These are phyloP conservation scores for Helostoma temminkii DNA, from an alignment of 2,797 vertebrate species.

Conservation along the genomic window DNA sequence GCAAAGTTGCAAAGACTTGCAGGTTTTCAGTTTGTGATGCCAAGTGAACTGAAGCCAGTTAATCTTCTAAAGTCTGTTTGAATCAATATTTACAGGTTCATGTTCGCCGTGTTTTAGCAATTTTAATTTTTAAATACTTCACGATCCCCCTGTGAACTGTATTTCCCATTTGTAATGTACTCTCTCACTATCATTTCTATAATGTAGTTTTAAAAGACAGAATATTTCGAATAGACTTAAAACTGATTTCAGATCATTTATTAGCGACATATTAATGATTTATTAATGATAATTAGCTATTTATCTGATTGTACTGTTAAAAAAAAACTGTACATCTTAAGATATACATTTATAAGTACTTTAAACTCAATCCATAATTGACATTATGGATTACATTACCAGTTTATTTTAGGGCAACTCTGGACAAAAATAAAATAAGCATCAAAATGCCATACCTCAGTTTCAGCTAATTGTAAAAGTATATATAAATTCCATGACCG, in stretches of 20 bases:
- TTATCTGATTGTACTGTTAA: neutral
- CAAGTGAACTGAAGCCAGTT: slow-evolving; percentile 3
- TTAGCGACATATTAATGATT: too few species aligned
- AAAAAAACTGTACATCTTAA: neutral
- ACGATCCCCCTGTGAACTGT: too few species aligned
- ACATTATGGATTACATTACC: neutral
- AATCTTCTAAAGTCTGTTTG: neutral
- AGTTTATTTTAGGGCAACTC: neutral
- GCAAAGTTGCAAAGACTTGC: slow-evolving; percentile 8
- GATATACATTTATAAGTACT: too few species aligned
- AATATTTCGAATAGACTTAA: too few species aligned
- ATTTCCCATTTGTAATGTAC: too few species aligned
- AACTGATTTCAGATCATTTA: neutral
- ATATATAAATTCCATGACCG: too few species aligned
- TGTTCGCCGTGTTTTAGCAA: too few species aligned
- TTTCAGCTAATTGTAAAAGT: too few species aligned
- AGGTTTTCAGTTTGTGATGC: slow-evolving; percentile 9
- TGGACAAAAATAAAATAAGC: neutral
- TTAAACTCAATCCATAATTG: too few species aligned
- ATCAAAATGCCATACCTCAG: neutral
- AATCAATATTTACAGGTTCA: neutral
- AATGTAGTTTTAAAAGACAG: too few species aligned
- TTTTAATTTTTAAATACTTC: too few species aligned
- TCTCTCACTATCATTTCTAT: too few species aligned
- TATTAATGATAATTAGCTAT: neutral